Evolutionary conservation across 2,888 invertebrate species (phyloP).

Genomic region (Epirrita christyi): DNA sequence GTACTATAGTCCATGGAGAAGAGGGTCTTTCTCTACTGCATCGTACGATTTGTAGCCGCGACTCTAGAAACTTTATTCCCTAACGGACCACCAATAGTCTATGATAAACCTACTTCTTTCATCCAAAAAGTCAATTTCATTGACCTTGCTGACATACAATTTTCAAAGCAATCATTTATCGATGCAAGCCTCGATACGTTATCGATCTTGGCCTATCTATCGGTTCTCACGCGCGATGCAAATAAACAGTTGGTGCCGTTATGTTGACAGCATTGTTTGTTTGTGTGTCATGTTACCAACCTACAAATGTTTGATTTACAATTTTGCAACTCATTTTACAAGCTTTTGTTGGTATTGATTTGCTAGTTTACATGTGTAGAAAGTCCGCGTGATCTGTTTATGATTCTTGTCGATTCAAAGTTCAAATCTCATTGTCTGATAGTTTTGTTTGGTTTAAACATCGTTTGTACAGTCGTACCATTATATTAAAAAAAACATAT

Average conservation of each 20-base stretch:
- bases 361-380: not conserved
- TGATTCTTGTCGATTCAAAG: too few species aligned
- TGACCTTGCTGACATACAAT: constrained; percentile 3
- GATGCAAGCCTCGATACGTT: constrained; percentile 13
- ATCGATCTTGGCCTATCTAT: constrained; percentile 26
- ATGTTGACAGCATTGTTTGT: constrained; percentile 38
- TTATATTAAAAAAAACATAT: too few species aligned
- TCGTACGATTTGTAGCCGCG: too few species aligned
- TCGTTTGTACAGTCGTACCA: too few species aligned
- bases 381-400: too few species aligned
- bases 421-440: too few species aligned
- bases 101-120: too few species aligned
- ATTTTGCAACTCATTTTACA: constrained; percentile 22
- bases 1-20: too few species aligned
- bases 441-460: too few species aligned
- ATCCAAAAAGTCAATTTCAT: not conserved
- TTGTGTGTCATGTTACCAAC: constrained; percentile 26
- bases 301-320: constrained; percentile 7
- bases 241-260: constrained; percentile 36
- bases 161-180: constrained; percentile 11
- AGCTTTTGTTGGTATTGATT: not conserved
- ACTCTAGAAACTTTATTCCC: too few species aligned
- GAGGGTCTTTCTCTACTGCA: too few species aligned
- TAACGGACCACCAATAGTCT: too few species aligned
- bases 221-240: constrained; percentile 33